phyloP scores from a whole-genome alignment of 1,140 invertebrate genomes.

The Cotesia chilonis region DNA sequence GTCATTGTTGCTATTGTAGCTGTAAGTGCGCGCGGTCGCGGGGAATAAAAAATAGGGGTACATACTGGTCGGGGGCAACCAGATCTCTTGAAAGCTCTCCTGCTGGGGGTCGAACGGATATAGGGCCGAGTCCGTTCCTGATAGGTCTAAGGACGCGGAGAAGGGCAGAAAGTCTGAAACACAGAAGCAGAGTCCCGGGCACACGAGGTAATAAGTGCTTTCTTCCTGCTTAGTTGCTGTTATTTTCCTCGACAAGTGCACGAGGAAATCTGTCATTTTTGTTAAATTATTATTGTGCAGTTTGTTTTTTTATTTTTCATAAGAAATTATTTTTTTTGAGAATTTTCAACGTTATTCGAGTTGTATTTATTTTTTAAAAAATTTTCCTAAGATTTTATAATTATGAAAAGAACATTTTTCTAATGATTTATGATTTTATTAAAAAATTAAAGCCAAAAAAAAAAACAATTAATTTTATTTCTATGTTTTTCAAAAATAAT shows the following conservation, averaged over 20 bases:
- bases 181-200: constrained; percentile 64
- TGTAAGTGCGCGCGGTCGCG: constrained; percentile 59
- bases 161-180: constrained; percentile 69
- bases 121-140: constrained; percentile 68
- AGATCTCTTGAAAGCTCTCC: constrained; percentile 66
- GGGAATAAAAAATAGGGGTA: constrained; percentile 70
- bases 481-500: too few species aligned
- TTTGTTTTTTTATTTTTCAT: too few species aligned
- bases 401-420: too few species aligned
- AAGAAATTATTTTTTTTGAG: too few species aligned
- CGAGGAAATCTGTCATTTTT: background rate
- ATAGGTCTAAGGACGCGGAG: constrained; percentile 65
- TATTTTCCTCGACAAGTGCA: constrained; percentile 2
- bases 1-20: constrained; percentile 44
- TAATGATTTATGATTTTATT: too few species aligned
- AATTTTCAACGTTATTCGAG: too few species aligned
- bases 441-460: too few species aligned
- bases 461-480: too few species aligned
- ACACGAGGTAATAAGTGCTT: constrained; percentile 47
- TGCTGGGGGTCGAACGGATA: constrained; percentile 66
- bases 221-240: background rate
- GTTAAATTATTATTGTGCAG: background rate
- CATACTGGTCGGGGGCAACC: constrained; percentile 67
- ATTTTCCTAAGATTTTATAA: too few species aligned
- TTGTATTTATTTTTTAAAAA: too few species aligned